Base-by-base conservation (phyloP, 2,888 invertebrate genomes). In the Pycnomerus fuliginosus region DNA sequence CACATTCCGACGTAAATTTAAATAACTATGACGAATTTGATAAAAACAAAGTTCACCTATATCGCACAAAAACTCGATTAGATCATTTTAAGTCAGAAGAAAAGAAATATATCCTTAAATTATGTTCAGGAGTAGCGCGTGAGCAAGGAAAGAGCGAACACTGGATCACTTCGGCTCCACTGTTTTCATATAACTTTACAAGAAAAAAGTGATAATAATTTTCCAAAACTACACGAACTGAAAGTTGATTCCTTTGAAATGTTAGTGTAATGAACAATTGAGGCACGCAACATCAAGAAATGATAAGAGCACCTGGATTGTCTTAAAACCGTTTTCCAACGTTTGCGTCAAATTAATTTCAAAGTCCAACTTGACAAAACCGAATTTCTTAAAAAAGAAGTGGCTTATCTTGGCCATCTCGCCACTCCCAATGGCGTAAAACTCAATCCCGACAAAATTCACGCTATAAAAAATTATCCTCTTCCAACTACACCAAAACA, bases 71-170 rank as follows among this genome's bases (percentile, higher is more conserved):
- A 33, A 42, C 51, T 16, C 23, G 52, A 15, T 40, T 38, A 1
- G 37, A 54, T 20, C 55, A 55, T 16, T 27, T 48, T 12, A 55
- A 55, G 28, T 12, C 7, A 5, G 49, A 55, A 39, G 53, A 52
- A 44, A 41, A 38, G 23, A 7, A 30, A 16, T 15, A 15, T 25
- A 29, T 55, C 5, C 10, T 17, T 28, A 39, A 38, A 13, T 30
- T 53, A 25, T 46, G 36, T 33, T 22, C 16, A n/a, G 23, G 45
- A 46, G n/a, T n/a, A n/a, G n/a, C n/a, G n/a, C n/a, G n/a, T n/a
- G n/a, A n/a, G n/a, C n/a, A n/a, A n/a, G n/a, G n/a, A n/a, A n/a
- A n/a, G n/a, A n/a, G n/a, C n/a, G n/a, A n/a, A n/a, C n/a, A n/a
- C n/a, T n/a, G n/a, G n/a, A n/a, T n/a, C n/a, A n/a, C n/a, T n/a